Percentiles rank a stretch among this genome's conserved stretches.
Evolutionary conservation across 2,888 invertebrate species (phyloP).

Genomic region (Tipula helvola): DNA sequence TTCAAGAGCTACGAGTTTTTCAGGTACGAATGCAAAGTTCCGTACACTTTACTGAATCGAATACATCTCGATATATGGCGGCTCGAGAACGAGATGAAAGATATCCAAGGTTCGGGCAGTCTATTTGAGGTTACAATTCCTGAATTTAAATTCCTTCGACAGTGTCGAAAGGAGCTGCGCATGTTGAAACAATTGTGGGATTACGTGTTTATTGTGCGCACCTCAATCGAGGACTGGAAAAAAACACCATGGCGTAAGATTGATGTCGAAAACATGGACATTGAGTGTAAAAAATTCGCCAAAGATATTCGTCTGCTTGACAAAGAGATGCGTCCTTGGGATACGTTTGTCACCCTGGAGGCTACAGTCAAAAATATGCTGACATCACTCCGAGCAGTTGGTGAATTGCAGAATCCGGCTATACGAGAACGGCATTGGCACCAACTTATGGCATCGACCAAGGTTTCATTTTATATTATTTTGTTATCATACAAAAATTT

Average conservation of each 20-base stretch:
- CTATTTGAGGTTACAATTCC: constrained; percentile 91
- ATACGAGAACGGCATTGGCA: constrained; percentile 95
- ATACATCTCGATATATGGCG: constrained; percentile 65
- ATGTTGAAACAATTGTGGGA: constrained; percentile 95
- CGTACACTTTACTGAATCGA: constrained; percentile 63
- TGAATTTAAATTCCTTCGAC: constrained; percentile 84
- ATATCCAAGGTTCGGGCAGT: constrained; percentile 79
- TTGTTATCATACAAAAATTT: no score
- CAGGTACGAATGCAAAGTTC: constrained; percentile 59
- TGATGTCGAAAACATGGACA: constrained; percentile 97
- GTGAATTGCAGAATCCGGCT: constrained; percentile 91
- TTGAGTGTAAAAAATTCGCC: constrained; percentile 95
- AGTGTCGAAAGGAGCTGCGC: constrained; percentile 80
- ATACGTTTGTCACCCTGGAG: constrained; percentile 77
- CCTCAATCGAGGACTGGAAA: constrained; percentile 93
- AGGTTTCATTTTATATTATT: constrained; percentile 44
- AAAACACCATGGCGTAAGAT: constrained; percentile 94
- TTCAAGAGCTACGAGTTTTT: constrained; percentile 70
- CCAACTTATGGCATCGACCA: constrained; percentile 90
- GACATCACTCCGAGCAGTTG: constrained; percentile 87
- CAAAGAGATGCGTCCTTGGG: constrained; percentile 94
- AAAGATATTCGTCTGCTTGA: constrained; percentile 85
- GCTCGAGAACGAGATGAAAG: constrained; percentile 74
- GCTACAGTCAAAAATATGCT: constrained; percentile 92
- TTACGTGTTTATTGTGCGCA: constrained; percentile 78